phyloP scores from a whole-genome alignment of 2,888 invertebrate genomes.

The Agrypnus murinus region DNA sequence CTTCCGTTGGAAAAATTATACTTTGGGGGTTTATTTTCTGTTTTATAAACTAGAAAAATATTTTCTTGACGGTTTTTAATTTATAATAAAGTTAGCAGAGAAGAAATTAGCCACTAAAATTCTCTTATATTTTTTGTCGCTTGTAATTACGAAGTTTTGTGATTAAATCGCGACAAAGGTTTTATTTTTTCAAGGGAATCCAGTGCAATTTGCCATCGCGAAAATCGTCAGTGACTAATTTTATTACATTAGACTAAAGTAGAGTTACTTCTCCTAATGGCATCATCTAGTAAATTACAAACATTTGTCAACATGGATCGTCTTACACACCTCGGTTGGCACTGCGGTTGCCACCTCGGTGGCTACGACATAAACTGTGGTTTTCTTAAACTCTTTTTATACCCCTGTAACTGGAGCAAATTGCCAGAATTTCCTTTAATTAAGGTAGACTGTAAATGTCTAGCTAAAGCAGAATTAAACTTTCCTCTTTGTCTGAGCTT shows the following conservation, averaged over 20 bases:
- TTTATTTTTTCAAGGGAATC: conserved; percentile 23
- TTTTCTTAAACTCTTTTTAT: conserved; percentile 38
- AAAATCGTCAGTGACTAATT: conserved; percentile 55
- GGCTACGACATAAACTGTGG: conserved; percentile 40
- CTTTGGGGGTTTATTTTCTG: too few relatives aligned
- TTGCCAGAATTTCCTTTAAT: conserved; percentile 40
- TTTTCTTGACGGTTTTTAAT: too few relatives aligned
- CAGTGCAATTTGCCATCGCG: conserved; percentile 27
- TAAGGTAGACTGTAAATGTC: conserved; percentile 17
- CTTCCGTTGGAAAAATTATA: background rate
- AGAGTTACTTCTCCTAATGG: conserved; percentile 54
- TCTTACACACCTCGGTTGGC: conserved; percentile 48
- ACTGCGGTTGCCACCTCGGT: conserved; percentile 45
- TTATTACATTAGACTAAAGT: conserved; percentile 55
- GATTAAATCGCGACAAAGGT: conserved; percentile 1
- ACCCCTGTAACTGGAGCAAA: conserved; percentile 25
- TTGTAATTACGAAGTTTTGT: too few relatives aligned
- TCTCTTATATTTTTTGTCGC: too few relatives aligned
- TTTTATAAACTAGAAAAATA: too few relatives aligned
- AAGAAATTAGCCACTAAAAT: too few relatives aligned
- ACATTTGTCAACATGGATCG: conserved; percentile 55
- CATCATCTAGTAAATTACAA: conserved; percentile 55
- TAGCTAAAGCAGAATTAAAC: conserved; percentile 18
- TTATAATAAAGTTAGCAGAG: too few relatives aligned
- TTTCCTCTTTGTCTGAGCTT: background rate